Conservation (phyloP, 1,140 invertebrate species). For the Ectropis grisescens region DNA sequence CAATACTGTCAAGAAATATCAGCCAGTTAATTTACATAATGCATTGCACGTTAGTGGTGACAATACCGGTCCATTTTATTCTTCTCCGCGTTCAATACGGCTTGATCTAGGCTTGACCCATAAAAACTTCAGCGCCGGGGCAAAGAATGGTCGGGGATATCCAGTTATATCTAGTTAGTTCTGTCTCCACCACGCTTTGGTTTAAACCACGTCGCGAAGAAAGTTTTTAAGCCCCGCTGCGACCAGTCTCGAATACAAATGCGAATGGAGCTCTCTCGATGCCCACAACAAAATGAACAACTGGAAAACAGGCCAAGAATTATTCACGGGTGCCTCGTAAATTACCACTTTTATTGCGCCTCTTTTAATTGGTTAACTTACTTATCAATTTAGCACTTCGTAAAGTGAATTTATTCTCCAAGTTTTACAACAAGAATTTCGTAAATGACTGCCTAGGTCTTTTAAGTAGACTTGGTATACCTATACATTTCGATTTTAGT, state of each 20-base stretch:
- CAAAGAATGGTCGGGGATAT: constrained; percentile 48
- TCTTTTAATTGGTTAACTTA: no score
- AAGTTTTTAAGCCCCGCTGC: constrained; percentile 45
- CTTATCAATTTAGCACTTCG: no score
- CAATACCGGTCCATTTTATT: constrained; percentile 19
- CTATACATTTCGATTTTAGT: no score
- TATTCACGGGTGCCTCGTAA: no score
- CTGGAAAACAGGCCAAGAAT: constrained; percentile 10
- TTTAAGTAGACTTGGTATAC: no score
- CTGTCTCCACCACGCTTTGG: constrained; percentile 35
- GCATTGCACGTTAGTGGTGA: no score
- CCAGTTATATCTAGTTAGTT: constrained; percentile 54
- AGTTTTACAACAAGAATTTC: no score
- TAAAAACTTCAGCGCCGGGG: constrained; percentile 44
- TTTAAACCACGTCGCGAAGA: constrained; percentile 41
- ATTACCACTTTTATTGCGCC: no score
- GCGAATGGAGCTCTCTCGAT: constrained; percentile 28
- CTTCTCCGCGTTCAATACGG: constrained; percentile 30
- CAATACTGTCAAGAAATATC: no score
- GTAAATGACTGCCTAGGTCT: no score
- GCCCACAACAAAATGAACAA: constrained; percentile 18
- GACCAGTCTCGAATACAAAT: constrained; percentile 47
- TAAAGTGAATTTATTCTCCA: no score
- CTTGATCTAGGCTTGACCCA: constrained; percentile 59
- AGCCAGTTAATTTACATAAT: no score